Conservation (phyloP, 2,113 vertebrate species). For the Cricetomys ansorgei region DNA sequence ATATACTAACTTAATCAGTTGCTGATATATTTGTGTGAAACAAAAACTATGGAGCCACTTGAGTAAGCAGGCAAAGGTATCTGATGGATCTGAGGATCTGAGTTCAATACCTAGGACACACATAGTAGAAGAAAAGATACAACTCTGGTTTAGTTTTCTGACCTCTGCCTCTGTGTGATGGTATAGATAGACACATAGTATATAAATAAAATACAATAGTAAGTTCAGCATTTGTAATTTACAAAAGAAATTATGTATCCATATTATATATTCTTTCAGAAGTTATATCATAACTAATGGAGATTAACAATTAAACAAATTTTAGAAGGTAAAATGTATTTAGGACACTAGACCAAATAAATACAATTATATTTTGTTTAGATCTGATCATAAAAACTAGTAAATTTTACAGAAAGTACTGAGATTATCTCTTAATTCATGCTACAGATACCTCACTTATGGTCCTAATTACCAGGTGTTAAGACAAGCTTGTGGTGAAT, state of each 20-base stretch:
- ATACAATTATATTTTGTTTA: not conserved
- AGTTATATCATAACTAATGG: not conserved
- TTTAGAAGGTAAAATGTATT: not conserved
- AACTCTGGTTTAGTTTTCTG: not conserved
- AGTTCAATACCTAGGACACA: not conserved
- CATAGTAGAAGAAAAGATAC: too few relatives aligned
- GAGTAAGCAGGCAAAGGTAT: not conserved
- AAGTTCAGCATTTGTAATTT: not conserved
- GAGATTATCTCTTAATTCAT: not conserved
- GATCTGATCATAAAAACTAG: not conserved
- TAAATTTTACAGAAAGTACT: constrained; percentile 17
- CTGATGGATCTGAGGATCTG: not conserved
- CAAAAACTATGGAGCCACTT: not conserved
- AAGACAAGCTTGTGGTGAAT: not conserved
- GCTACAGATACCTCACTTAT: not conserved
- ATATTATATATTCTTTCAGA: not conserved
- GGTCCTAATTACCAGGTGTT: not conserved
- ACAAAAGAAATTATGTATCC: not conserved
- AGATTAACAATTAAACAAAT: not conserved
- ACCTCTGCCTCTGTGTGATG: not conserved
- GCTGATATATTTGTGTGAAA: not conserved
- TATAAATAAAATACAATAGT: not conserved
- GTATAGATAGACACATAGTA: not conserved
- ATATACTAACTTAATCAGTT: not conserved
- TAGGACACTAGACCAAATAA: not conserved